These are phyloP conservation scores for Chelon auratus DNA, from an alignment of 2,797 vertebrate species.

Conservation along the genomic window DNA sequence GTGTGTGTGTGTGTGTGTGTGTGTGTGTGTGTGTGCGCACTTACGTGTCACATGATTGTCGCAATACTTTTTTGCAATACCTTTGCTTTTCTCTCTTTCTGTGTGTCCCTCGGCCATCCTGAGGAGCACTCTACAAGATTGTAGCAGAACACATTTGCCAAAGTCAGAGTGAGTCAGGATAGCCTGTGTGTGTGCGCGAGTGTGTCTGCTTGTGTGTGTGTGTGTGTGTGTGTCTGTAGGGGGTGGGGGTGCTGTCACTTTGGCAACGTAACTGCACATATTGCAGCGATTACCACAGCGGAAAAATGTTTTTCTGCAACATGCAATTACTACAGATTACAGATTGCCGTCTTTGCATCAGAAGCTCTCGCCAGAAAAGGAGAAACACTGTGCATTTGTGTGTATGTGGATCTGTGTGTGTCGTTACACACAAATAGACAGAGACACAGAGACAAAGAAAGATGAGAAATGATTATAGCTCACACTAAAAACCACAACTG, in stretches of 20 bases:
- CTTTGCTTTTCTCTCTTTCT: conserved; percentile 36
- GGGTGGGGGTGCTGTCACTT: conserved; percentile 86
- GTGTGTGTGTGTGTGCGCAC: conserved; percentile 14
- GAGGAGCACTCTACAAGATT: conserved; percentile 35
- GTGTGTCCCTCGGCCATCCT: conserved; percentile 41
- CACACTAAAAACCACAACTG: conserved; percentile 82
- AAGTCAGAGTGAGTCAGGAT: conserved; percentile 69
- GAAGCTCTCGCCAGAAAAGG: conserved; percentile 81
- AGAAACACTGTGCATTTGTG: conserved; percentile 74
- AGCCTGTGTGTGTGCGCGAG: conserved; percentile 12
- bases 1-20: conserved; percentile 27
- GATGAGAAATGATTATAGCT: conserved; percentile 84
- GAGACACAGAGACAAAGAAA: conserved; percentile 81
- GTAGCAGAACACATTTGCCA: conserved; percentile 59
- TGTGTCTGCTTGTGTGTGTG: conserved; percentile 36
- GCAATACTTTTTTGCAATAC: conserved; percentile 15
- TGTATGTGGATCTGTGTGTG: conserved; percentile 48
- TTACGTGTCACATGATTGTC: conserved; percentile 30
- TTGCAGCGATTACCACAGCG: conserved; percentile 88
- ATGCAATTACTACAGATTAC: conserved; percentile 90
- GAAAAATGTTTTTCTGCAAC: conserved; percentile 90
- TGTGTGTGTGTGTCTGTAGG: conserved; percentile 64
- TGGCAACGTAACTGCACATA: conserved; percentile 87
- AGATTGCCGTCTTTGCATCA: conserved; percentile 86
- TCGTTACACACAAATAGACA: conserved; percentile 76